Percentiles rank a stretch among this genome's conserved stretches.
Conservation (phyloP, 2,113 vertebrate species). For the Microtus oregoni region DNA sequence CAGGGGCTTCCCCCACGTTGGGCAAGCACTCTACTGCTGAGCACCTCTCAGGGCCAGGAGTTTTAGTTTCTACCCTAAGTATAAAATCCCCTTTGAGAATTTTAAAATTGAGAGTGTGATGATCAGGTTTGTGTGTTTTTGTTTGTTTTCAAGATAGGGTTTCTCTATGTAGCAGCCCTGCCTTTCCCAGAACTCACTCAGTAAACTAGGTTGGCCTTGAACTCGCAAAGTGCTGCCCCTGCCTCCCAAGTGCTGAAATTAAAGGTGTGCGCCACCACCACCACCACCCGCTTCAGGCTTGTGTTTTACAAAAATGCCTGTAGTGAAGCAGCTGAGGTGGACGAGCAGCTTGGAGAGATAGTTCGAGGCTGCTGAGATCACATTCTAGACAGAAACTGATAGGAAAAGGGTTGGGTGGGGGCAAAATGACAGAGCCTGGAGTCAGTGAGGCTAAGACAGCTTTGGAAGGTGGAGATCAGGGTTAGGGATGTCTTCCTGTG, state of each 20-base stretch:
- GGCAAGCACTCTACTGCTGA: background rate
- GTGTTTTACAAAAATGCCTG: conserved; percentile 25
- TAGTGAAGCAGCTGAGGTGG: background rate
- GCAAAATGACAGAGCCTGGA: background rate
- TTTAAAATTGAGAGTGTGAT: conserved; percentile 2
- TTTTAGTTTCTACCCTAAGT: background rate
- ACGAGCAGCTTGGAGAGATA: background rate
- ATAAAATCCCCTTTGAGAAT: background rate
- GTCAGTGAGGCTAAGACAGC: background rate
- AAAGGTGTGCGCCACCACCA: background rate
- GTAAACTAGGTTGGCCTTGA: background rate
- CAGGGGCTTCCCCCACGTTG: background rate
- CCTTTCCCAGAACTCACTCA: background rate
- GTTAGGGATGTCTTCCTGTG: background rate
- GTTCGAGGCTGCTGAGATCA: background rate
- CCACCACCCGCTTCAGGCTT: background rate
- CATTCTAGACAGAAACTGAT: background rate
- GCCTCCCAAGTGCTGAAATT: background rate
- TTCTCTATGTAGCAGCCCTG: background rate
- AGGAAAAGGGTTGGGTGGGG: background rate
- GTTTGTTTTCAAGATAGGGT: background rate
- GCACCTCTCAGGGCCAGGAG: background rate
- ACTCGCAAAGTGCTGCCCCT: background rate
- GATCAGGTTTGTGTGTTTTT: background rate
- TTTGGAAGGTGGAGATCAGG: background rate